These are phyloP conservation scores for Ceryle rudis DNA, from an alignment of 2,797 vertebrate species.

Conservation along the genomic window DNA sequence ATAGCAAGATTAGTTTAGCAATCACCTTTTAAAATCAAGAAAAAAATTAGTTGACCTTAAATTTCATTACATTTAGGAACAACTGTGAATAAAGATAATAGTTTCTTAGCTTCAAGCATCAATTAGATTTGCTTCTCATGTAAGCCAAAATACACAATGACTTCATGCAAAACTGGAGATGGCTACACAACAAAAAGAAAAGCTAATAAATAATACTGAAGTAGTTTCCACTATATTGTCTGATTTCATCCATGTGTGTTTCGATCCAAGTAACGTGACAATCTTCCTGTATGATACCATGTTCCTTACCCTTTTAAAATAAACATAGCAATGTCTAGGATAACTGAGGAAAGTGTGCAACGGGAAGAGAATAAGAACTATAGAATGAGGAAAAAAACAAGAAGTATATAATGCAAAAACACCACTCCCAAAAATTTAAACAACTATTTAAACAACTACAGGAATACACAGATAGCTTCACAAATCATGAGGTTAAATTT, in stretches of 20 bases:
- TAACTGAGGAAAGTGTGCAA: background rate
- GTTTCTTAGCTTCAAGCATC: background rate
- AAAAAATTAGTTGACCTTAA: background rate
- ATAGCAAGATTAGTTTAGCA: background rate
- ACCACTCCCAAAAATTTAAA: background rate
- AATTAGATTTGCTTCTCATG: background rate
- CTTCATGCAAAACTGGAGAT: background rate
- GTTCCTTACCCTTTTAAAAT: background rate
- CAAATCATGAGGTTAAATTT: background rate
- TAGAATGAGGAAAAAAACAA: rapidly evolving
- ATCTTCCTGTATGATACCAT: background rate
- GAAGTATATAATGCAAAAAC: background rate
- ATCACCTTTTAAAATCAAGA: background rate
- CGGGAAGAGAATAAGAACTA: background rate
- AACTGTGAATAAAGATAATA: background rate
- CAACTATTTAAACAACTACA: background rate
- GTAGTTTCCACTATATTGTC: background rate
- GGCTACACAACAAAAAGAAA: background rate
- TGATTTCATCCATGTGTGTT: background rate
- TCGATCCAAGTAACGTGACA: background rate
- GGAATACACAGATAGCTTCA: background rate
- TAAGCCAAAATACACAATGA: background rate
- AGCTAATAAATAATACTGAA: background rate
- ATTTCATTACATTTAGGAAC: background rate
- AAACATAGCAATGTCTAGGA: background rate